Evolutionary conservation across 1,140 invertebrate species (phyloP).

Genomic region (Ridgeia piscesae): DNA sequence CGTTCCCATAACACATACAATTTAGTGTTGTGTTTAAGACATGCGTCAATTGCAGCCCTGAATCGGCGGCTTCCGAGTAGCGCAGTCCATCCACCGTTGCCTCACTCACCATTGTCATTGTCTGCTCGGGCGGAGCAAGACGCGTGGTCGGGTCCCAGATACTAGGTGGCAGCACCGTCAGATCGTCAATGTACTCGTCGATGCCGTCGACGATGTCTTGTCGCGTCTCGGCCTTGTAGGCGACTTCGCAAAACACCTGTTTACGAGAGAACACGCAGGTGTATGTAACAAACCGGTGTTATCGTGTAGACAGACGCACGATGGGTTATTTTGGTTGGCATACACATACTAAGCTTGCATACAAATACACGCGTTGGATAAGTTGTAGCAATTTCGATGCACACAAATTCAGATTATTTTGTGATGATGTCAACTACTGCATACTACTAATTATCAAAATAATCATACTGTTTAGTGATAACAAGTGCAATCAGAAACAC

Average conservation of each 20-base stretch:
- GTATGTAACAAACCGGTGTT: background rate
- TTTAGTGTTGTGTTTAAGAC: no score
- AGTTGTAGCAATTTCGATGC: no score
- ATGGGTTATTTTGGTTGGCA: no score
- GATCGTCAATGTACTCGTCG: conserved; percentile 92
- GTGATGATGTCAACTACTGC: background rate
- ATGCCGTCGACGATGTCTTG: conserved; percentile 86
- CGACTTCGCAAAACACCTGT: conserved; percentile 83
- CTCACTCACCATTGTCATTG: conserved; percentile 61
- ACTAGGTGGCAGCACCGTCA: conserved; percentile 91
- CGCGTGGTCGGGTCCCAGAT: conserved; percentile 96
- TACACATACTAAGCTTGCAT: no score
- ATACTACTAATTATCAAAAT: background rate
- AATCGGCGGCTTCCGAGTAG: background rate
- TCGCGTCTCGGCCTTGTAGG: conserved; percentile 82
- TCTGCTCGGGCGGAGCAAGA: conserved; percentile 95
- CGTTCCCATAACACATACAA: no score
- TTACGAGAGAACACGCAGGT: background rate
- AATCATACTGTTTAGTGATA: background rate
- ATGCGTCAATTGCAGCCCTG: no score
- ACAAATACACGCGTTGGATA: no score
- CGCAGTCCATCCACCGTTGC: background rate
- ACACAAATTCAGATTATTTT: no score
- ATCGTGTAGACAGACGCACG: background rate
- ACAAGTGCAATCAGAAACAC: no score